phyloP scores from a whole-genome alignment of 2,797 vertebrate species.

The Melanogrammus aeglefinus region DNA sequence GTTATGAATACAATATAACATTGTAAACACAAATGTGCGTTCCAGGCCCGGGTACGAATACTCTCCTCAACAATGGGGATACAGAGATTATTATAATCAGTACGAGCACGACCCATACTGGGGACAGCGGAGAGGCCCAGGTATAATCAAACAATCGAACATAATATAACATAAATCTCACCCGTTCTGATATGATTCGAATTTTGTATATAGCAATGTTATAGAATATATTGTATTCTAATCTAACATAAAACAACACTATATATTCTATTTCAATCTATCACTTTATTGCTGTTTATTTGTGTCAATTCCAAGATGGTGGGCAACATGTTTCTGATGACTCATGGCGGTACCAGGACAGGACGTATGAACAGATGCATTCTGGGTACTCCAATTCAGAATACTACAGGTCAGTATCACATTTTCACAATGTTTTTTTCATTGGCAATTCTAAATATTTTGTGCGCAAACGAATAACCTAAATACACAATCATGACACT shows the following conservation, averaged over 20 bases:
- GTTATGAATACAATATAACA: neutral
- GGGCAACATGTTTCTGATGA: conserved; percentile 53
- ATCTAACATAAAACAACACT: neutral
- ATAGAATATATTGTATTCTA: conserved; percentile 1
- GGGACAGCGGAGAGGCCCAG: conserved; percentile 54
- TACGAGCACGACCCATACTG: conserved; percentile 61
- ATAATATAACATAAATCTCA: neutral
- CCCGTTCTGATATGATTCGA: neutral
- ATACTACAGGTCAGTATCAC: conserved; percentile 58
- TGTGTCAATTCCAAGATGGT: conserved; percentile 42
- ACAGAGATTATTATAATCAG: conserved; percentile 64
- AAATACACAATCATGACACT: neutral
- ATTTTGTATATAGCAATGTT: neutral
- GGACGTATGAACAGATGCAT: conserved; percentile 40
- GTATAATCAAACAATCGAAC: conserved; percentile 34
- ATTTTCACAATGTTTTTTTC: neutral
- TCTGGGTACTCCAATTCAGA: conserved; percentile 38
- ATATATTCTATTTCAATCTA: neutral
- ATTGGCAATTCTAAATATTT: neutral
- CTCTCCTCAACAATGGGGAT: conserved; percentile 56
- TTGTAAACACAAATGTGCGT: conserved; percentile 9
- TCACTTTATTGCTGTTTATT: neutral
- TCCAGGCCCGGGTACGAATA: conserved; percentile 78
- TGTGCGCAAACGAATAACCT: neutral
- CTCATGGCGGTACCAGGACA: conserved; percentile 42